A percentile compares a stretch with the other conserved stretches of the same genome.
Evolutionary conservation across 1,140 invertebrate genomes (phyloP).

Genomic region (Drosophila gunungcola): DNA sequence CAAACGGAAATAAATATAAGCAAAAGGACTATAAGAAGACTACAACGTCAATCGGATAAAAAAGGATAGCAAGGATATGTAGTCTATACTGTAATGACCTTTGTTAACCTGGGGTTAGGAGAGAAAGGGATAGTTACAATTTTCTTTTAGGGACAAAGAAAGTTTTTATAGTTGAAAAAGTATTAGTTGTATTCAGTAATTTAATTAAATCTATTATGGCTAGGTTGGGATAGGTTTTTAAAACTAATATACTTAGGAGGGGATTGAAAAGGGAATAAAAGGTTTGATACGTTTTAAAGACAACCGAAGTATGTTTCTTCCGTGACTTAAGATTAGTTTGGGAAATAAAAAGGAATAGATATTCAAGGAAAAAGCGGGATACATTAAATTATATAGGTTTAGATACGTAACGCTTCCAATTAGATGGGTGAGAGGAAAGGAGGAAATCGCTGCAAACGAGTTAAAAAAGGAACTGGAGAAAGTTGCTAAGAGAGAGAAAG

Average conservation of each 20-base stretch:
- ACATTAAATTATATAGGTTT: no score
- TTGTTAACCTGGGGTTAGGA: neutral
- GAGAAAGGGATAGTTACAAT: neutral
- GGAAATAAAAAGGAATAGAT: no score
- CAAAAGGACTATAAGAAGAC: neutral
- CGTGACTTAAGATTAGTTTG: no score
- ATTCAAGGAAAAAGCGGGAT: no score
- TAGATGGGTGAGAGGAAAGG: neutral
- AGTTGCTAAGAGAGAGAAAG: constrained; percentile 6
- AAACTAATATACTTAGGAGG: no score
- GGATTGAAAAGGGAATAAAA: no score
- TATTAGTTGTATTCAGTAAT: neutral
- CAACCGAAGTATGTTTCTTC: no score
- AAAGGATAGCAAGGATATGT: no score
- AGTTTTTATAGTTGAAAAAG: neutral
- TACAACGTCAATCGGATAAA: neutral
- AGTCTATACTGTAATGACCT: neutral
- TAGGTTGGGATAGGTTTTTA: no score
- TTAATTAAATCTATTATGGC: neutral
- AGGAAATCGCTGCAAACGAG: constrained; percentile 1
- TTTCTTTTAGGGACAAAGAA: neutral
- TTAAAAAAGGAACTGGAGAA: constrained; percentile 6
- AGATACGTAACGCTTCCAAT: constrained; percentile 2
- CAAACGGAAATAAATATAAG: neutral
- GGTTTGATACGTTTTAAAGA: no score